Evolutionary conservation across 64 coral and sea anemone genomes (phyloP), one percentile per base, ranked within the genome.

Genomic region (Actinia equina): DNA sequence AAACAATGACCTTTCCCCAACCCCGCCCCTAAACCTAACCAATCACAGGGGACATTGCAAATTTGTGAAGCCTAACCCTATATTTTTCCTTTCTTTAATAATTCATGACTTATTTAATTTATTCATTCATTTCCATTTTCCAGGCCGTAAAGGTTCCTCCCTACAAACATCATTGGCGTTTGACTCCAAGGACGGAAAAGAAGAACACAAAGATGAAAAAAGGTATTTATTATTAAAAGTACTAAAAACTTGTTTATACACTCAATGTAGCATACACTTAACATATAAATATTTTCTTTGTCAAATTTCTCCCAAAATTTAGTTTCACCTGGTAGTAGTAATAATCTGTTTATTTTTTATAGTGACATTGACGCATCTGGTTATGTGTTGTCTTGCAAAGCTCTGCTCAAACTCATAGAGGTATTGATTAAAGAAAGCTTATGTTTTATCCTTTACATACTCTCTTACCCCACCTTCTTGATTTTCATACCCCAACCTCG

Each of bases 361-460:
- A 98, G 95, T 45, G 95, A 98, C 88, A 98, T 98, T 85, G 91
- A 98, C 77, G 89, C 86, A 11, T 92, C 82, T 54, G 84, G 92
- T 76, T 98, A 88, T 80, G 86, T 98, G 44, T 51, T 93, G 53
- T 93, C 90, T 19, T 98, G 95, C 44, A 90, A 87, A 82, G 89
- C 86, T n/a, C 89, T 98, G 70, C 89, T 98, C 2, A 88, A 79
- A 59, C 89, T 98, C 26, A 89, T 98, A 44, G 91, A 98, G 95
- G 95, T 98, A 82, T 74, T 3, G n/a, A 12, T 74, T 12, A 57
- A 2, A 57, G 11, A 57, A 11, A 12, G 15, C 0, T 57, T 57
- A 16, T 13, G 2, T 57, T 57, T 57, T 16, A 13, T 57, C 15
- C 11, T 57, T 16, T 12, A 6, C 52, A 2, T 57, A 12, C 55